Evolutionary conservation across 2,113 vertebrate species (phyloP).

Genomic region (Austrofundulus limnaeus): DNA sequence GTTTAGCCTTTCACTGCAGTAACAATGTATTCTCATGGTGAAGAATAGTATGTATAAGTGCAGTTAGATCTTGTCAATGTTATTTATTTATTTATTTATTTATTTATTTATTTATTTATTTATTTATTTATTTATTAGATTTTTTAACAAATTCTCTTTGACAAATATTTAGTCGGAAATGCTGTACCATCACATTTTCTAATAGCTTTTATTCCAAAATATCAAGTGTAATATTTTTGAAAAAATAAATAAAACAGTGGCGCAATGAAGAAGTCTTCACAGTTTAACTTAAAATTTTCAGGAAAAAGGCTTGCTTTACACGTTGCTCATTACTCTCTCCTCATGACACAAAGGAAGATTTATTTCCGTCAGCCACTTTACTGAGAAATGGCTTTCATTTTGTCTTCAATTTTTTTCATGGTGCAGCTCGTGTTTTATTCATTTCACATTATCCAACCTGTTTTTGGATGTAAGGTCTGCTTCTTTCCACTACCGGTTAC

Average conservation of each 20-base stretch:
- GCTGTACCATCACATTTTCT: neutral
- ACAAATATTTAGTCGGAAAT: conserved; percentile 3
- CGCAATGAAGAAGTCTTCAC: neutral
- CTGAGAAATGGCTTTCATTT: neutral
- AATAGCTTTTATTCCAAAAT: neutral
- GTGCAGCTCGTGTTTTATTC: neutral
- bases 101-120: neutral
- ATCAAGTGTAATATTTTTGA: neutral
- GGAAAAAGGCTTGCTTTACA: too few relatives aligned
- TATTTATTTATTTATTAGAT: neutral
- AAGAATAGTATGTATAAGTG: neutral
- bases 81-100: neutral
- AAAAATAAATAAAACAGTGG: neutral
- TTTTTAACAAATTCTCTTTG: too few relatives aligned
- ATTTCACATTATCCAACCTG: neutral
- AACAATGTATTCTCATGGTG: neutral
- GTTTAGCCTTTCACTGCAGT: neutral
- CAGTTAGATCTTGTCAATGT: neutral
- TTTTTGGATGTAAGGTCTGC: conserved; percentile 25
- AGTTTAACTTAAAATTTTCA: neutral
- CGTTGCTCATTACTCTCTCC: too few relatives aligned
- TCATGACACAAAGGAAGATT: too few relatives aligned
- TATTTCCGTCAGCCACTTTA: neutral
- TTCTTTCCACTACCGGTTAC: conserved; percentile 19
- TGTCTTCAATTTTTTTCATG: neutral